Evolutionary conservation across 2,888 invertebrate species (phyloP).

Genomic region (Troides helena): DNA sequence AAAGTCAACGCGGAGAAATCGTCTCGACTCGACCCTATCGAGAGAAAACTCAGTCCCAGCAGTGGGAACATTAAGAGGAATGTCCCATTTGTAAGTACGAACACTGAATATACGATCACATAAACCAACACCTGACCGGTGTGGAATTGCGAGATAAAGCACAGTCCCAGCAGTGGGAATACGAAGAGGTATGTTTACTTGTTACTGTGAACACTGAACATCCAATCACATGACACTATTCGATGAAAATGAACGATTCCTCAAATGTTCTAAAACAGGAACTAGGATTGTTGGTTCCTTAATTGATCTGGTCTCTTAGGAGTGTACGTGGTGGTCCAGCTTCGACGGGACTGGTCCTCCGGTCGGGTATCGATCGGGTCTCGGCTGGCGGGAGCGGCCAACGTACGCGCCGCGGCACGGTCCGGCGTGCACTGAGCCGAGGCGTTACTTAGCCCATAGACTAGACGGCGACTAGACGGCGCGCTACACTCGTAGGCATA

Average conservation of each 20-base stretch:
- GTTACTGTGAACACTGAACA: neutral
- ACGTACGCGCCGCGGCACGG: slow-evolving; percentile 58
- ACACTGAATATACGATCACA: no score
- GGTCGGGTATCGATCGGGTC: slow-evolving; percentile 33
- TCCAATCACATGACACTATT: neutral
- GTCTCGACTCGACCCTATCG: no score
- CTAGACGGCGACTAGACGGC: slow-evolving; percentile 26
- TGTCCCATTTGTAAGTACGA: no score
- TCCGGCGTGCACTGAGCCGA: slow-evolving; percentile 62
- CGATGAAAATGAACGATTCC: neutral
- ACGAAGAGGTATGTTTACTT: neutral
- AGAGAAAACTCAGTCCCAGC: no score
- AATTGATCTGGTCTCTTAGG: slow-evolving; percentile 38
- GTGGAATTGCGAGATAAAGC: no score
- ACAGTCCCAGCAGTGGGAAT: no score
- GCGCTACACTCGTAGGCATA: slow-evolving; percentile 11
- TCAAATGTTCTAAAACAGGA: no score
- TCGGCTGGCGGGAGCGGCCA: slow-evolving; percentile 34
- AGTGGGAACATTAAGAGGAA: no score
- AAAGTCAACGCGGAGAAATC: no score
- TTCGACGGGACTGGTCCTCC: slow-evolving; percentile 14
- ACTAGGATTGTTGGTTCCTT: no score
- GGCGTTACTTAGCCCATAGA: slow-evolving; percentile 43
- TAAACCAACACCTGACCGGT: no score
- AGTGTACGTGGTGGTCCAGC: slow-evolving; percentile 22